Conservation (phyloP, 2,113 vertebrate species). For the Lepus timidus region DNA sequence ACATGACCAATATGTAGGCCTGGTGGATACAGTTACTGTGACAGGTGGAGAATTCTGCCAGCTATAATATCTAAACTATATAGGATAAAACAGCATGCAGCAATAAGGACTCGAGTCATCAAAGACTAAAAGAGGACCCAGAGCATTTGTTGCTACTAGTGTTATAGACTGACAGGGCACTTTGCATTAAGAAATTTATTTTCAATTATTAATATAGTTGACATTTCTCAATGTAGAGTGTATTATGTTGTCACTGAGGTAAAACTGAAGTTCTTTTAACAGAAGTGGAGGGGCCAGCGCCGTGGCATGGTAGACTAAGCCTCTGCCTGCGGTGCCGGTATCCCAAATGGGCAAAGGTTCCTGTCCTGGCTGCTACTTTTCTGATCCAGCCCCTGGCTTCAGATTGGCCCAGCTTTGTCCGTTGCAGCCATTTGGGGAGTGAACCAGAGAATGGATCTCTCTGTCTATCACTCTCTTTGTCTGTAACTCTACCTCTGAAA, state of each 20-base stretch:
- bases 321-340: no score
- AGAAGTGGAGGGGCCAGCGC: background rate
- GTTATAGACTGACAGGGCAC: background rate
- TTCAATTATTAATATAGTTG: slow-evolving; percentile 37
- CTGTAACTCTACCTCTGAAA: no score
- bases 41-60: background rate
- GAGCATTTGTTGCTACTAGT: background rate
- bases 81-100: background rate
- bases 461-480: no score
- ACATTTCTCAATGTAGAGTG: slow-evolving; percentile 20
- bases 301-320: no score
- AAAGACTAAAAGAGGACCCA: background rate
- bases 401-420: no score
- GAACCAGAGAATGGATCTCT: no score
- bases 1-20: background rate
- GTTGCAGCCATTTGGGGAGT: no score
- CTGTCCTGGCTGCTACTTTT: no score
- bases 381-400: no score
- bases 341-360: no score
- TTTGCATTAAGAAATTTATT: background rate
- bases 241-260: slow-evolving; percentile 32
- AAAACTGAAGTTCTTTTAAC: slow-evolving; percentile 45
- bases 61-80: background rate
- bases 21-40: background rate
- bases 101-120: background rate